Evolutionary conservation across 2,113 vertebrate genomes (phyloP).

Genomic region (Halichoeres trimaculatus): DNA sequence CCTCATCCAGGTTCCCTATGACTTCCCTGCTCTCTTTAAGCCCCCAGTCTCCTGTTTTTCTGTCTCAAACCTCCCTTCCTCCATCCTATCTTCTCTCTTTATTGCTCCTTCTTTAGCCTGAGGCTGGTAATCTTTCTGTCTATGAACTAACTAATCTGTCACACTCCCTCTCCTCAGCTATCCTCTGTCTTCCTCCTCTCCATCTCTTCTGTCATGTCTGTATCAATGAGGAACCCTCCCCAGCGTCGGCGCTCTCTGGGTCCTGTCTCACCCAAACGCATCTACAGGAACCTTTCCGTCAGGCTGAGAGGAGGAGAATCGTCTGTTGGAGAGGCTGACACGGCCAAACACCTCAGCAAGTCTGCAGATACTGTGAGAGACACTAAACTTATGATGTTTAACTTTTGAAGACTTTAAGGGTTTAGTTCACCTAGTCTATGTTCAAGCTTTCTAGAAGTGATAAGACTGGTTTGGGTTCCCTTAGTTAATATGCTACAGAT

Average conservation of each 20-base stretch:
- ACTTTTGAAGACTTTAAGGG: too few relatives aligned
- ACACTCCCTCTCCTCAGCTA: neutral
- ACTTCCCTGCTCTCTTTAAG: constrained; percentile 17
- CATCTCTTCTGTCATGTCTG: constrained; percentile 53
- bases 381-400: too few relatives aligned
- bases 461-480: too few relatives aligned
- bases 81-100: constrained; percentile 3
- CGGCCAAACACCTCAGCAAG: constrained; percentile 61
- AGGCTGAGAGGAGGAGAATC: constrained; percentile 76
- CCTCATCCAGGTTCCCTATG: constrained; percentile 31
- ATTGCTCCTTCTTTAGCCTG: neutral
- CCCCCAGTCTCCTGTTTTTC: neutral
- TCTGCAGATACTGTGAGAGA: constrained; percentile 71
- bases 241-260: constrained; percentile 80
- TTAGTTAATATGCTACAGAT: too few relatives aligned
- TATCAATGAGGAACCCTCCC: constrained; percentile 72
- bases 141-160: constrained; percentile 21
- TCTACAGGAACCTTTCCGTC: constrained; percentile 84
- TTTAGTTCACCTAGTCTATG: too few relatives aligned
- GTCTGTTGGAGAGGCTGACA: constrained; percentile 37
- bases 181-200: neutral
- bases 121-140: constrained; percentile 16
- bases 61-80: constrained; percentile 11
- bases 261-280: constrained; percentile 81
- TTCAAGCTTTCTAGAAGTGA: too few relatives aligned